Percentiles rank a stretch among this genome's conserved stretches.
phyloP scores from a whole-genome alignment of 2,888 invertebrate genomes.

The Octonoba sinensis region DNA sequence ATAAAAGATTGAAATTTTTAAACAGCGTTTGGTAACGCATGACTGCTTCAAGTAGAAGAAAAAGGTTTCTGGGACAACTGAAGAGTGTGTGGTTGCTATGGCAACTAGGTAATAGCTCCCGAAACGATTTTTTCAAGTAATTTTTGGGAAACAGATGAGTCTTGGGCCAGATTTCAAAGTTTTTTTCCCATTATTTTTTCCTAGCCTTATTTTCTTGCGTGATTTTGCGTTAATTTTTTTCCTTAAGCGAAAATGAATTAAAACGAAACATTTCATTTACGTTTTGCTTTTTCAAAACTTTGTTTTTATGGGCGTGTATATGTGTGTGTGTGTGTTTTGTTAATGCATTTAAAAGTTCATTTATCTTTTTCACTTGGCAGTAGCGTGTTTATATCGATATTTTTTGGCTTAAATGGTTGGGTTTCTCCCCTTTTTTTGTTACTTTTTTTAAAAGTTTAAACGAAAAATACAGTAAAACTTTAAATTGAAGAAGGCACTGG shows the following conservation, averaged over 20 bases:
- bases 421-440: conserved; percentile 29
- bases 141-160: conserved; percentile 32
- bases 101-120: conserved; percentile 50
- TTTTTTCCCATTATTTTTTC: conserved; percentile 24
- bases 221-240: conserved; percentile 39
- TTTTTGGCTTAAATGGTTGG: conserved; percentile 21
- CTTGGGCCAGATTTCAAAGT: conserved; percentile 14
- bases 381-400: conserved; percentile 35
- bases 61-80: conserved; percentile 31
- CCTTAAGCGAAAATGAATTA: conserved; percentile 52
- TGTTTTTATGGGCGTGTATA: not conserved
- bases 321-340: conserved; percentile 38
- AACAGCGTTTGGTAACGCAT: conserved; percentile 16
- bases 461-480: conserved; percentile 11
- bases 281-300: conserved; percentile 18
- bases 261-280: conserved; percentile 60
- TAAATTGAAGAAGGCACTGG: conserved; percentile 44
- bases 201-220: conserved; percentile 13
- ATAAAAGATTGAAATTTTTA: conserved; percentile 34
- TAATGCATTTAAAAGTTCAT: conserved; percentile 57
- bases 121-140: conserved; percentile 61
- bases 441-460: not conserved
- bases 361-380: conserved; percentile 14
- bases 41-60: conserved; percentile 3
- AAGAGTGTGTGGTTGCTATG: conserved; percentile 30